Evolutionary conservation across 2,113 vertebrate genomes (phyloP), one percentile per base, ranked within the genome.

Genomic region (Quiscalus mexicanus): DNA sequence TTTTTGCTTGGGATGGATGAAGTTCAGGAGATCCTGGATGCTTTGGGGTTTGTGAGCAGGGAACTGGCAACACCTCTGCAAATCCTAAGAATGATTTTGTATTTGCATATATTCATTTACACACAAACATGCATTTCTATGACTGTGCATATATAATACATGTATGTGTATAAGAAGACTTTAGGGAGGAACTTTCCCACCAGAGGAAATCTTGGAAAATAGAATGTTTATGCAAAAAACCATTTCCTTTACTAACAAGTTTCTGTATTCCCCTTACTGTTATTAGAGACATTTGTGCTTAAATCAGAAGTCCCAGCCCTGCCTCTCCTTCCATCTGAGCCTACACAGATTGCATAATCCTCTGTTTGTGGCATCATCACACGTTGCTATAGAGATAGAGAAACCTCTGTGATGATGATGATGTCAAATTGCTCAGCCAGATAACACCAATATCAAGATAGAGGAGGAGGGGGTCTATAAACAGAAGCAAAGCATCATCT

Each of bases 401-500:
- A 78, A 92, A 91, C 0, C 7, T 27, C 80, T 90, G 42, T 86
- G 86, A 63, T 83, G 65, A 82, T 79, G 90, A 90, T 96, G 95
- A 94, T 84, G 84, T 96, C 93, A 94, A 90, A 94, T 85, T 11
- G 7, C 90, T 94, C 90, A 88, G 90, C 80, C 86, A 89, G 76
- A 69, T 70, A 93, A 62, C 56, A 71, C 69, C 79, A 87, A 56
- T 82, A 82, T 87, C 93, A 92, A 79, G 94, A 67, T 4, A 94
- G 88, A 96, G 62, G 71, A 96, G 83, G 63, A 89, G 67, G 89
- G 81, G 79, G 83, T 67, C n/a, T 25, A 8, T 78, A 95, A 96
- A 94, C 93, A 96, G 94, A 93, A 83, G 84, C 50, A 96, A 96
- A 93, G 78, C 52, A 92, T 96, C 88, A 80, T 91, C 93, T 94